Base-by-base conservation (phyloP, 2,888 invertebrate genomes). In the Adelognathus sp. region DNA sequence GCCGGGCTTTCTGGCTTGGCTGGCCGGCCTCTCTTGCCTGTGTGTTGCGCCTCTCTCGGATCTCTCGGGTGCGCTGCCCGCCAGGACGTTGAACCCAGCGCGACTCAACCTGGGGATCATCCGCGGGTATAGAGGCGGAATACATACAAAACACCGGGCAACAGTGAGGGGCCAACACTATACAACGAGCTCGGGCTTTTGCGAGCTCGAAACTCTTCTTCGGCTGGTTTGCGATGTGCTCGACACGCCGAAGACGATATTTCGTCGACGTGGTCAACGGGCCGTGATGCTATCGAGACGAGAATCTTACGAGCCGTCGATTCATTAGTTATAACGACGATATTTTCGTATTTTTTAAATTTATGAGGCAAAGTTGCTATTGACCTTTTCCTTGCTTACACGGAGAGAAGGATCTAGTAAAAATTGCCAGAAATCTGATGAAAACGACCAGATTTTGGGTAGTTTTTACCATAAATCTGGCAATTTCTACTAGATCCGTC, bases 101-200 rank as follows among this genome's bases (percentile, higher is more conserved):
- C 90, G 88, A 89, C 91, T 91, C 91, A 91, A 90, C 90, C 90
- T 91, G 90, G 90, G 90, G 90, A 89, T 88, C 88, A 88, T 88
- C 88, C 82, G 83, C 88, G 80, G 82, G 85, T 79, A 76, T 72
- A 72, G 72, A 72, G n/a, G 41, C 64, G 52, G 76, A 76, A 76
- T 74, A 78, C 74, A 64, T 54, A 70, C 69, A 64, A 58, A 18
- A 64, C 64, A 44, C 44, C 46, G 63, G 24, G 63, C 41, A 24
- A 36, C 24, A 3, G 21, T 24, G 64, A 73, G 70, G 64, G 76
- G 50, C 21, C 76, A n/a, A n/a, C 63, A 71, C 54, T 39, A 52
- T 24, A n/a, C n/a, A n/a, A n/a, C n/a, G n/a, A n/a, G 52, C 29
- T 41, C n/a, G n/a, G n/a, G 54, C 54, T 54, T 54, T 54, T 41